Evolutionary conservation across 2,113 vertebrate genomes (phyloP).

Genomic region (Albula goreensis): DNA sequence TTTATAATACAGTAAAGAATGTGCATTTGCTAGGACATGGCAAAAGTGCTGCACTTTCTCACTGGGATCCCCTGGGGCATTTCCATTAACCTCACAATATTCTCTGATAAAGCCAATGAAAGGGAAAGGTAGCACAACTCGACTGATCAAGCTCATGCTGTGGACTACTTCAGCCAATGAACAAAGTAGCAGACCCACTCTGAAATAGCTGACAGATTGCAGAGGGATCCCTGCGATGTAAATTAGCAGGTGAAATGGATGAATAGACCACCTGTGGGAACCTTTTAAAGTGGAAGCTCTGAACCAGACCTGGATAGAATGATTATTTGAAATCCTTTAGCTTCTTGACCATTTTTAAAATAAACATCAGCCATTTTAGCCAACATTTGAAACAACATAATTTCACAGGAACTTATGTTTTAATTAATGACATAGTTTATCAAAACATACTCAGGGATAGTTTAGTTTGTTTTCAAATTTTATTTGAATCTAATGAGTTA

Average conservation of each 20-base stretch:
- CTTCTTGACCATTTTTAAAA: background rate
- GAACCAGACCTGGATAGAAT: background rate
- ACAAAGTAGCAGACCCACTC: background rate
- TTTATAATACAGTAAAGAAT: background rate
- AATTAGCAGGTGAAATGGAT: background rate
- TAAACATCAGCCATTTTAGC: background rate
- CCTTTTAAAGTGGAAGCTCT: background rate
- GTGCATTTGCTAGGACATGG: background rate
- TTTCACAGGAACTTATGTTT: too few species aligned
- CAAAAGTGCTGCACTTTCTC: slow-evolving; percentile 2
- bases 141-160: background rate
- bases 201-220: background rate
- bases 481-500: too few species aligned
- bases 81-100: background rate
- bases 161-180: background rate
- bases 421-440: too few species aligned
- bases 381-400: background rate
- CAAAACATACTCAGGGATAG: too few species aligned
- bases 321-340: background rate
- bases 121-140: background rate
- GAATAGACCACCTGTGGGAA: background rate
- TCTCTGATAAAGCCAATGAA: background rate
- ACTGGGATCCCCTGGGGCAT: background rate
- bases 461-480: too few species aligned
- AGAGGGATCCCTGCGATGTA: background rate